Conservation (phyloP, 1,140 invertebrate species). For the Hycleus phaleratus region DNA sequence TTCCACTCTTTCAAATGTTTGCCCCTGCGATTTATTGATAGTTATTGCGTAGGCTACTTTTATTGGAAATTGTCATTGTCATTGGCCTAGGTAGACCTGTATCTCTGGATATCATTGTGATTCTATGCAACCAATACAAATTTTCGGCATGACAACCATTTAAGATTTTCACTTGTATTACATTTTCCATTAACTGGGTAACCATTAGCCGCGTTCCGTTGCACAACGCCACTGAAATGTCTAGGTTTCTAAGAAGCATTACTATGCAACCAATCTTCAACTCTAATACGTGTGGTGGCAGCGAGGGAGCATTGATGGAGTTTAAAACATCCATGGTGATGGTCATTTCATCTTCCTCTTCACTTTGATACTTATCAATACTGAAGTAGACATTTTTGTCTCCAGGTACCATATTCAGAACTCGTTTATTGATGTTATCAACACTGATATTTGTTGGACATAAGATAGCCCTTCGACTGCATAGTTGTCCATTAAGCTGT, state of each 20-base stretch:
- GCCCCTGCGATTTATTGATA: constrained; percentile 41
- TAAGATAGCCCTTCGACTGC: too few relatives aligned
- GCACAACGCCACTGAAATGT: constrained; percentile 18
- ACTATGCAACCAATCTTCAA: constrained; percentile 22
- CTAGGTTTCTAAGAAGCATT: constrained; percentile 24
- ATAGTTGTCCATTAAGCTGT: too few relatives aligned
- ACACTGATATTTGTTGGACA: neutral
- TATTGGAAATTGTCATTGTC: too few relatives aligned
- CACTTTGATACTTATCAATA: neutral
- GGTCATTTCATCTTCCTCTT: constrained; percentile 11
- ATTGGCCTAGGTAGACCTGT: constrained; percentile 24
- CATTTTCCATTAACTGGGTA: constrained; percentile 14
- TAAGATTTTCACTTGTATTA: constrained; percentile 23
- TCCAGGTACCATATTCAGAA: neutral
- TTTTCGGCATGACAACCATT: constrained; percentile 38
- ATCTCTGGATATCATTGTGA: constrained; percentile 38
- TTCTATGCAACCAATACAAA: constrained; percentile 39
- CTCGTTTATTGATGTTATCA: neutral
- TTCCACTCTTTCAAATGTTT: constrained; percentile 32
- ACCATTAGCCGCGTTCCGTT: constrained; percentile 23
- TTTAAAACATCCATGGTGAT: constrained; percentile 25
- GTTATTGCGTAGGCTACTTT: constrained; percentile 26
- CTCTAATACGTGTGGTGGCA: constrained; percentile 24
- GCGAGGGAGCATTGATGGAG: constrained; percentile 12
- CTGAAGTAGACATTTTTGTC: neutral